Conservation (phyloP, 2,888 invertebrate species). For the Nipponacmea schrenckii region DNA sequence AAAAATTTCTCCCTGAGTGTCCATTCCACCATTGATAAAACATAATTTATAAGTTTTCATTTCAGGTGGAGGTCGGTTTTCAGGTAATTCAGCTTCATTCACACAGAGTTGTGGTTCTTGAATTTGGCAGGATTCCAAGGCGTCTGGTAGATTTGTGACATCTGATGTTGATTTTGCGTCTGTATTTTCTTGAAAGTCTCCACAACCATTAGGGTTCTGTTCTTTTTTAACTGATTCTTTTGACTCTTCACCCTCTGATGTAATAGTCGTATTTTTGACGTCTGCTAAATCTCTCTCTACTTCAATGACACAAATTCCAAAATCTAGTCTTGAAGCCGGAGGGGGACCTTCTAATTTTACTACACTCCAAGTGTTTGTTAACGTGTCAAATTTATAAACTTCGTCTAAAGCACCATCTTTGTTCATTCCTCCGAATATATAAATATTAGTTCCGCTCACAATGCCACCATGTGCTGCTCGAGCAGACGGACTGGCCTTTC, state of each 20-base stretch:
- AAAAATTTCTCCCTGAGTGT: slow-evolving; percentile 67
- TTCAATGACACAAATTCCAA: slow-evolving; percentile 59
- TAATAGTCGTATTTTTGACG: slow-evolving; percentile 28
- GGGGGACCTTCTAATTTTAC: slow-evolving; percentile 60
- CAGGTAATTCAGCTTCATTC: too few relatives aligned
- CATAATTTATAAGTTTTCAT: slow-evolving; percentile 44
- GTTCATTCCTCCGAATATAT: slow-evolving; percentile 66
- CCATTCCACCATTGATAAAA: slow-evolving; percentile 66
- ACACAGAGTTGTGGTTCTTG: too few relatives aligned
- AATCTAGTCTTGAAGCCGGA: slow-evolving; percentile 63
- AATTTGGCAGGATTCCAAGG: too few relatives aligned
- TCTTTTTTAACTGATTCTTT: slow-evolving; percentile 56
- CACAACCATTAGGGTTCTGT: slow-evolving; percentile 47
- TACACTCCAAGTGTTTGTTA: slow-evolving; percentile 59
- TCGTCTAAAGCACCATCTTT: slow-evolving; percentile 65
- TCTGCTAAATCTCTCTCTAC: slow-evolving; percentile 30
- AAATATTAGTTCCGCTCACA: slow-evolving; percentile 49
- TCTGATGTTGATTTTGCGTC: too few relatives aligned
- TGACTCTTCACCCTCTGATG: slow-evolving; percentile 44
- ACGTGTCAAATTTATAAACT: slow-evolving; percentile 58
- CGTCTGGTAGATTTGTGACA: too few relatives aligned
- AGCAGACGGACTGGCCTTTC: slow-evolving; percentile 55
- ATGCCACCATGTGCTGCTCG: slow-evolving; percentile 65
- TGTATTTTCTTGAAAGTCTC: too few relatives aligned
- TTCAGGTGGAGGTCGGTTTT: slow-evolving; percentile 6